Percentiles rank a stretch among this genome's conserved stretches.
Evolutionary conservation across 2,888 invertebrate species (phyloP).

Genomic region (Nomada lathburiana): DNA sequence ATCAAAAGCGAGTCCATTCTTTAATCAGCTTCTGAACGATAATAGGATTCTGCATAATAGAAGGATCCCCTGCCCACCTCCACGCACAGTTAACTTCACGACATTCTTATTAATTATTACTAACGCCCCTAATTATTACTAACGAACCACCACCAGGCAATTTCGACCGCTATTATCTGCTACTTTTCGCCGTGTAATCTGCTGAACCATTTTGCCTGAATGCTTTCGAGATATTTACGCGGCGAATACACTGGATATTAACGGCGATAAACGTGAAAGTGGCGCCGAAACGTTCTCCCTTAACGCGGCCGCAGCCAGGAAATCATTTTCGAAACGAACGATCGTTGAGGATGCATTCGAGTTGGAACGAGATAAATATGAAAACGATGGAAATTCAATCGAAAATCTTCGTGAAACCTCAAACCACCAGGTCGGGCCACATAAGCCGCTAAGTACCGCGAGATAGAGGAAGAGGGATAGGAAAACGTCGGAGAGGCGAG

Average conservation of each 20-base stretch:
- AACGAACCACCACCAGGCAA: conserved; percentile 54
- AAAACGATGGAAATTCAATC: conserved; percentile 20
- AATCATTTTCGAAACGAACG: neutral
- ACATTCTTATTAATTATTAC: conserved; percentile 71
- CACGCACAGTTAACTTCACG: conserved; percentile 50
- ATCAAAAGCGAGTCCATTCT: conserved; percentile 72
- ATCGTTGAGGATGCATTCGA: neutral
- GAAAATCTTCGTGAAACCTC: conserved; percentile 26
- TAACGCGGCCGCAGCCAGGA: too few relatives aligned
- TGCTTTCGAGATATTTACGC: conserved; percentile 34
- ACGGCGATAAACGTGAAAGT: neutral
- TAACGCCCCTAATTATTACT: conserved; percentile 67
- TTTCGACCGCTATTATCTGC: conserved; percentile 62
- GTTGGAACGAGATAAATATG: neutral
- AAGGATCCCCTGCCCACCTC: conserved; percentile 61
- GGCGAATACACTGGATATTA: conserved; percentile 18
- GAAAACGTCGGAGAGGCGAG: neutral
- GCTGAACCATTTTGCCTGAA: conserved; percentile 15
- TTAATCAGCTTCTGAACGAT: conserved; percentile 71
- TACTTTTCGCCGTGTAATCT: conserved; percentile 54
- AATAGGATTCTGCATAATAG: conserved; percentile 62
- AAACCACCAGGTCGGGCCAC: conserved; percentile 10
- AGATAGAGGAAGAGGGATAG: neutral
- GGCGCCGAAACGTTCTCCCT: neutral
- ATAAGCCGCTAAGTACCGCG: conserved; percentile 43